A percentile compares a stretch with the other conserved stretches of the same genome.
These are phyloP conservation scores for Drosophila novamexicana DNA, from an alignment of 1,140 invertebrate species.

Conservation along the genomic window DNA sequence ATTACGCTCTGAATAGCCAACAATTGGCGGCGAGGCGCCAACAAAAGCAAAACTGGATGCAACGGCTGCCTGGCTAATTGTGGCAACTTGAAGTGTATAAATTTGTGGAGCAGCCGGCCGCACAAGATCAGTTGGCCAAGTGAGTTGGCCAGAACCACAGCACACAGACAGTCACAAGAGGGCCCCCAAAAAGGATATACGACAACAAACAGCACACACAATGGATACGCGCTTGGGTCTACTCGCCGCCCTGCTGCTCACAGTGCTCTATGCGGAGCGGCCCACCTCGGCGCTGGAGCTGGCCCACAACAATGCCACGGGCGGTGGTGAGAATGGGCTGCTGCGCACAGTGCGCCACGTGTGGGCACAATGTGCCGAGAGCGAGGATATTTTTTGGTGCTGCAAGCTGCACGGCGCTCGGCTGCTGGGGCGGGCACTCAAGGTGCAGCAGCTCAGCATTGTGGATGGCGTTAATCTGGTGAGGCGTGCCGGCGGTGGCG, in stretches of 20 bases:
- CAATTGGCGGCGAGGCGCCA: conserved; percentile 23
- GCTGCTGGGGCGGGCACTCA: conserved; percentile 87
- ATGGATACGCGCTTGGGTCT: conserved; percentile 73
- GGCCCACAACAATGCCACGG: conserved; percentile 12
- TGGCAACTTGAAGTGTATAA: conserved; percentile 82
- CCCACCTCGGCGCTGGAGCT: conserved; percentile 40
- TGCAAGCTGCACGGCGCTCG: conserved; percentile 88
- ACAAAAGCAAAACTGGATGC: conserved; percentile 66
- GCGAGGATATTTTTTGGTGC: conserved; percentile 88
- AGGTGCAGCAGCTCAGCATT: conserved; percentile 87
- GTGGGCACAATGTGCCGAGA: conserved; percentile 87
- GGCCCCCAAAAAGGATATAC: conserved; percentile 20
- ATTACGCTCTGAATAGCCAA: conserved; percentile 82
- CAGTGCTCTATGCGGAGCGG: conserved; percentile 29
- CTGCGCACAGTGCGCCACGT: conserved; percentile 85
- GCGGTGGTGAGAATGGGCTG: conserved; percentile 56
- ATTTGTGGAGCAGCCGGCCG: conserved; percentile 68
- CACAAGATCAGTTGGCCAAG: conserved; percentile 81
- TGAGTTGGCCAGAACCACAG: conserved; percentile 56
- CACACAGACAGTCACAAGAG: conserved; percentile 7
- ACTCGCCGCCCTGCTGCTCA: conserved; percentile 60
- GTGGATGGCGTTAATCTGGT: conserved; percentile 87
- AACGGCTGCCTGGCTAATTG: conserved; percentile 81
- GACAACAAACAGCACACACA: conserved; percentile 19
- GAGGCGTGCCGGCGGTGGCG: conserved; percentile 54